A percentile compares a stretch with the other conserved stretches of the same genome.
phyloP scores from a whole-genome alignment of 2,888 invertebrate genomes.

The Metalampra italica region DNA sequence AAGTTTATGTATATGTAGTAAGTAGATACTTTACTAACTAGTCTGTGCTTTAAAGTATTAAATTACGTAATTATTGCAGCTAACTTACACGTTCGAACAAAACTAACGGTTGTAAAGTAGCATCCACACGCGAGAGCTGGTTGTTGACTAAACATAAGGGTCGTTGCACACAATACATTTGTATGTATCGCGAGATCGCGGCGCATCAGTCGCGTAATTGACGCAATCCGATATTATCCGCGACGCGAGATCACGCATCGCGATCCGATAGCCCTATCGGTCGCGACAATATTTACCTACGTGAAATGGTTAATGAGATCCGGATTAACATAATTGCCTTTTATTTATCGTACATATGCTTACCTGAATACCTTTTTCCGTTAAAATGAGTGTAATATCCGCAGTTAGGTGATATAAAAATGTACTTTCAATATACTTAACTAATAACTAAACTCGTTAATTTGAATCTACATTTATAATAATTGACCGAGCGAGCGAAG shows the following conservation, averaged over 20 bases:
- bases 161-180: constrained; percentile 62
- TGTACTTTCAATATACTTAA: too few relatives aligned
- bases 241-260: constrained; percentile 65
- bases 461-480: too few relatives aligned
- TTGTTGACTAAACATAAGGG: constrained; percentile 36
- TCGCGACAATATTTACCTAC: constrained; percentile 59
- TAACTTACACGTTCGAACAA: not conserved
- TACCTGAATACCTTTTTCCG: not conserved
- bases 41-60: not conserved
- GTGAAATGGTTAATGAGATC: constrained; percentile 60
- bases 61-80: not conserved
- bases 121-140: not conserved
- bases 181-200: constrained; percentile 69
- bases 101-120: constrained; percentile 7
- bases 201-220: constrained; percentile 66
- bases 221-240: constrained; percentile 72
- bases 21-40: not conserved
- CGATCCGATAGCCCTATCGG: constrained; percentile 64
- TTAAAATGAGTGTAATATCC: not conserved
- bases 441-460: too few relatives aligned
- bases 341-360: constrained; percentile 29
- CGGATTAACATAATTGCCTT: constrained; percentile 58
- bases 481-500: too few relatives aligned
- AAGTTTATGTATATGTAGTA: not conserved
- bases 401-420: too few relatives aligned